Evolutionary conservation across 2,797 vertebrate genomes (phyloP).

Genomic region (Heliangelus exortis): DNA sequence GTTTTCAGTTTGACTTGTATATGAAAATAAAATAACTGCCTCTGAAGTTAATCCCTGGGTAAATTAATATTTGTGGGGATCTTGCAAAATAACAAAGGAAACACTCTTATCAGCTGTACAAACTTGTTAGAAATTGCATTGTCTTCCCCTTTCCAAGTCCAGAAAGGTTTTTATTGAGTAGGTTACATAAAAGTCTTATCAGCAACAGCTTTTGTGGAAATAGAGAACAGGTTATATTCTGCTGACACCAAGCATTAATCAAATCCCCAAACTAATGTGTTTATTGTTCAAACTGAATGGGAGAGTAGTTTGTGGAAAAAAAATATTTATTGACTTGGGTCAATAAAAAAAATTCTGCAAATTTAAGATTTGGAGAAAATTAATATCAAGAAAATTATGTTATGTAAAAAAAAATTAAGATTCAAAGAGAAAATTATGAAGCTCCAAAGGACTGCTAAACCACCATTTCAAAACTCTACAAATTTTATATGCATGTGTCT

Average conservation of each 20-base stretch:
- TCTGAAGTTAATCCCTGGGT: not conserved
- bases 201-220: not conserved
- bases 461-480: not conserved
- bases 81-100: not conserved
- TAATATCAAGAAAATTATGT: not conserved
- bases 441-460: not conserved
- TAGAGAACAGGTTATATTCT: not conserved
- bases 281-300: not conserved
- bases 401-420: not conserved
- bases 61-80: constrained; percentile 2
- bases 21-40: constrained; percentile 1
- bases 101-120: not conserved
- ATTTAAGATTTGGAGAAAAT: not conserved
- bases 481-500: not conserved
- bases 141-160: not conserved
- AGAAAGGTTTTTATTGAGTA: not conserved
- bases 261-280: not conserved
- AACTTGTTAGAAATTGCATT: not conserved
- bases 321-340: not conserved
- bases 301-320: not conserved
- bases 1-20: not conserved
- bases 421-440: not conserved
- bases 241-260: not conserved
- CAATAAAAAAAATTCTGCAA: not conserved
- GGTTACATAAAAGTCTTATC: not conserved